A percentile compares a stretch with the other conserved stretches of the same genome.
Conservation (phyloP, 2,113 vertebrate species). For the Neogale vison region DNA sequence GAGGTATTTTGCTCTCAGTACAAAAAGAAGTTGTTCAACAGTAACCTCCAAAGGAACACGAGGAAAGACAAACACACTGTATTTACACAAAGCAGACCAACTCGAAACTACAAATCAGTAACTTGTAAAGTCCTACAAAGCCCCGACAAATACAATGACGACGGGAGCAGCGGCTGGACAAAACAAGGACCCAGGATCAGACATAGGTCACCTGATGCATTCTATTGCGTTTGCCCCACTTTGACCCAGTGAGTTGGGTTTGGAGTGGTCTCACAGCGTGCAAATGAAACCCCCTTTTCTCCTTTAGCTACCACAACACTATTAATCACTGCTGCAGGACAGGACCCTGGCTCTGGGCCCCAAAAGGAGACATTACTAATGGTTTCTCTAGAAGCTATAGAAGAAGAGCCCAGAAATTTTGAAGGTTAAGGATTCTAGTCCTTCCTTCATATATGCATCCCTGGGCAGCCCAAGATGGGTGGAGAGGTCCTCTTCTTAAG, state of each 20-base stretch:
- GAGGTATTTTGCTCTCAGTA: conserved; percentile 48
- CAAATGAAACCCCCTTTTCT: conserved; percentile 22
- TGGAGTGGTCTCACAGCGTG: neutral
- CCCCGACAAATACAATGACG: conserved; percentile 47
- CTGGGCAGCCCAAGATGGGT: too few species aligned
- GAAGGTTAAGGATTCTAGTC: neutral
- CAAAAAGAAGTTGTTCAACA: conserved; percentile 75
- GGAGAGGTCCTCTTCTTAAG: neutral
- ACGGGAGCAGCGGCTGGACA: conserved; percentile 41
- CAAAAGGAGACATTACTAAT: rapidly evolving
- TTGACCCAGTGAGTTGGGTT: neutral
- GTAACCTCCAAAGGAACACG: conserved; percentile 62
- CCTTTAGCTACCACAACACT: conserved; percentile 61
- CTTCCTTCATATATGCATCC: neutral
- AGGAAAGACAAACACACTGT: conserved; percentile 43
- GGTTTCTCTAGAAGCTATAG: neutral
- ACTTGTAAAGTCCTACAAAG: conserved; percentile 20
- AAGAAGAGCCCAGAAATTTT: neutral
- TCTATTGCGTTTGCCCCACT: neutral
- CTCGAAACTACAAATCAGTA: neutral
- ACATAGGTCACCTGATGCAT: neutral
- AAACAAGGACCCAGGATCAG: conserved; percentile 36
- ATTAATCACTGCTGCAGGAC: neutral
- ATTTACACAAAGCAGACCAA: neutral
- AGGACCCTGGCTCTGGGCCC: neutral